Evolutionary conservation across 2,113 vertebrate genomes (phyloP).

Genomic region (Pantherophis guttatus): DNA sequence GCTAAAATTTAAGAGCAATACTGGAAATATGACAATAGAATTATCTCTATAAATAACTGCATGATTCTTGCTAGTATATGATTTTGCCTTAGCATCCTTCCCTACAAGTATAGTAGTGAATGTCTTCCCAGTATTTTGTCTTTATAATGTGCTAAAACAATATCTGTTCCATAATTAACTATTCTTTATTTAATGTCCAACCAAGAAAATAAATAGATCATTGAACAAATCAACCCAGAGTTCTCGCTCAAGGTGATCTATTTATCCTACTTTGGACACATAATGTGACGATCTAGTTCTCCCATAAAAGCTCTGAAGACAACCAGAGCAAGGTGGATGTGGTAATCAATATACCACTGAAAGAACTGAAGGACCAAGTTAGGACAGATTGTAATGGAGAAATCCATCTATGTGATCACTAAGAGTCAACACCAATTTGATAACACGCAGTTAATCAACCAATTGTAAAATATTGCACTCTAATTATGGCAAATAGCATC

Average conservation of each 20-base stretch:
- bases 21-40: constrained; percentile 46
- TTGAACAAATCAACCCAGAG: neutral
- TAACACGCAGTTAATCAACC: neutral
- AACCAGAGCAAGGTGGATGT: neutral
- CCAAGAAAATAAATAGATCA: neutral
- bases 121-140: neutral
- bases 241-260: neutral
- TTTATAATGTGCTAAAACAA: neutral
- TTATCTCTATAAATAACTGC: constrained; percentile 32
- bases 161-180: neutral
- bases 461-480: neutral
- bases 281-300: neutral
- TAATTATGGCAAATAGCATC: neutral
- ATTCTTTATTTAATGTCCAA: neutral
- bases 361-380: neutral
- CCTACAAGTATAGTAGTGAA: neutral
- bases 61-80: neutral
- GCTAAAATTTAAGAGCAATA: constrained; percentile 72
- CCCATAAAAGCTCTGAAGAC: neutral
- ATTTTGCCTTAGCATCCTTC: neutral
- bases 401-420: neutral
- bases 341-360: neutral
- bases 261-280: neutral
- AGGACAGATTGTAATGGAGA: neutral
- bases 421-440: neutral